Percentiles rank a stretch among this genome's conserved stretches.
Evolutionary conservation across 37 sponge, comb jelly and placozoan genomes (phyloP).

Genomic region (Lycopodina hypogea): DNA sequence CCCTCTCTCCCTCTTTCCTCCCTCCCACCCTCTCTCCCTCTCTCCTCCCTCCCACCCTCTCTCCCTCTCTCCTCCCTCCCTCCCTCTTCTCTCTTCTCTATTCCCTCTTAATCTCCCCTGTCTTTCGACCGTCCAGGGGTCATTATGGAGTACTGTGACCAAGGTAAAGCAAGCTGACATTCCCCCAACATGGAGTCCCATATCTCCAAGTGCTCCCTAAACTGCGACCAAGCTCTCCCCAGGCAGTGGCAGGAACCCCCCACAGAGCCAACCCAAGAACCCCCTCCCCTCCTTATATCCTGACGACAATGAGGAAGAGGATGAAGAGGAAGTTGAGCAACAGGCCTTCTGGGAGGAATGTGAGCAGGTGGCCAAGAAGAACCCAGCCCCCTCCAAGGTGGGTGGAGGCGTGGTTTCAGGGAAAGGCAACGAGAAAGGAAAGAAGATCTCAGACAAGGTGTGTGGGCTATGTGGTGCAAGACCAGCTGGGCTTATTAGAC

Average conservation of each 20-base stretch:
- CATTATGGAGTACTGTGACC: constrained; percentile 38
- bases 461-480: no score
- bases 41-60: background rate
- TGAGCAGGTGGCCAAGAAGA: constrained; percentile 40
- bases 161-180: constrained; percentile 7
- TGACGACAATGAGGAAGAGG: constrained; percentile 5
- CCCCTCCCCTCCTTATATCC: background rate
- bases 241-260: background rate
- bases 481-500: no score
- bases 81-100: background rate
- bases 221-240: constrained; percentile 11
- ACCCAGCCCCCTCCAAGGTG: constrained; percentile 6
- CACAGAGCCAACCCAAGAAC: constrained; percentile 4
- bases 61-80: background rate
- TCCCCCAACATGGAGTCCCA: constrained; percentile 28
- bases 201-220: constrained; percentile 2
- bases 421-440: background rate
- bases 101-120: background rate
- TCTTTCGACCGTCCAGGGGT: background rate
- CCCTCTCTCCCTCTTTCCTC: background rate
- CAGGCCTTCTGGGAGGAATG: constrained; percentile 58
- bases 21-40: background rate
- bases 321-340: constrained; percentile 27
- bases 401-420: background rate
- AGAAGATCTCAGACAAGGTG: constrained; percentile 14